Conservation (phyloP, 1,140 invertebrate species). For the Drosophila pseudoananassae region DNA sequence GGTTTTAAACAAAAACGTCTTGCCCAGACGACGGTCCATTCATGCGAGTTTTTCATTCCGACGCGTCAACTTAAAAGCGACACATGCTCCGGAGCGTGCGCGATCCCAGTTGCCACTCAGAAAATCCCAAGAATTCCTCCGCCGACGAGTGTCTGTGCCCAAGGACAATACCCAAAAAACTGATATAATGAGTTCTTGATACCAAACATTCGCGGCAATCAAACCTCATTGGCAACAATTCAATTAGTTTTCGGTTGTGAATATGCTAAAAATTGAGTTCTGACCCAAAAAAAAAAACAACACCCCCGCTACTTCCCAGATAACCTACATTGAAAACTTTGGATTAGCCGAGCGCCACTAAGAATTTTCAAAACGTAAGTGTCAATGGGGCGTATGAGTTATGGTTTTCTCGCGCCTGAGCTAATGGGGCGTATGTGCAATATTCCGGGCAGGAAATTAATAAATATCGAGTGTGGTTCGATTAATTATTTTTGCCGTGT, state of each 20-base stretch:
- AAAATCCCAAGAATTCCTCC: slow-evolving; percentile 3
- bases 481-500: slow-evolving; percentile 32
- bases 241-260: slow-evolving; percentile 38
- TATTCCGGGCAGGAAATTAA: slow-evolving; percentile 10
- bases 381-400: slow-evolving; percentile 43
- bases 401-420: slow-evolving; percentile 13
- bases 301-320: slow-evolving; percentile 8
- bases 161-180: slow-evolving; percentile 14
- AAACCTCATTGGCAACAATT: slow-evolving; percentile 30
- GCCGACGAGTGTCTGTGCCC: slow-evolving; percentile 16
- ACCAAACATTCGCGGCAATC: not conserved
- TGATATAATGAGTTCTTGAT: slow-evolving; percentile 22
- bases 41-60: slow-evolving; percentile 84
- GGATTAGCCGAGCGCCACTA: slow-evolving; percentile 50
- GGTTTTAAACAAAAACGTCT: slow-evolving; percentile 83
- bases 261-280: slow-evolving; percentile 40
- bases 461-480: slow-evolving; percentile 15
- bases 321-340: slow-evolving; percentile 5
- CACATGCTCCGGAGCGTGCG: slow-evolving; percentile 68
- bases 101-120: slow-evolving; percentile 45
- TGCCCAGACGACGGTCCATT: slow-evolving; percentile 80
- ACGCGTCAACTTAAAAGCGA: slow-evolving; percentile 83
- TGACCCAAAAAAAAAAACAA: slow-evolving; percentile 6
- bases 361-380: slow-evolving; percentile 45
- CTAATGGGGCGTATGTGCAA: slow-evolving; percentile 35